Conservation (phyloP, 2,113 vertebrate species). For the Pantherophis guttatus region DNA sequence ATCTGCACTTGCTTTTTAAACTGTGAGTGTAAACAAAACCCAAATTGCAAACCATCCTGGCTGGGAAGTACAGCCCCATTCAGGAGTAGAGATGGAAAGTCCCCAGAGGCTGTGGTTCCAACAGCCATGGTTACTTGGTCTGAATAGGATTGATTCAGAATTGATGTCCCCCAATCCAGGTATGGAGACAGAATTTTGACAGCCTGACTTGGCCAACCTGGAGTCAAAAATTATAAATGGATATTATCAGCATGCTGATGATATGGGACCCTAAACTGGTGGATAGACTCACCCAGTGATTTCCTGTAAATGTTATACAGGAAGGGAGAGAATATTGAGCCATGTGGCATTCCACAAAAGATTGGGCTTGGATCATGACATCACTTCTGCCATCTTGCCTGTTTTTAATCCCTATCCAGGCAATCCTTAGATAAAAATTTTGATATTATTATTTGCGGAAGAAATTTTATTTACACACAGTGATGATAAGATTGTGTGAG, state of each 20-base stretch:
- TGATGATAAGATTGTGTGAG: neutral
- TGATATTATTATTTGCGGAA: neutral
- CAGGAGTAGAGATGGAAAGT: neutral
- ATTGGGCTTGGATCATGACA: neutral
- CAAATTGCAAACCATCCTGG: neutral
- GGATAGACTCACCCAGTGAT: neutral
- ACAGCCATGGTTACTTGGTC: neutral
- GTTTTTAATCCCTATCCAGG: neutral
- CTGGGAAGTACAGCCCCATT: neutral
- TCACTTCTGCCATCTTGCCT: neutral
- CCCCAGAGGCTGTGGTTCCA: neutral
- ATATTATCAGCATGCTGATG: neutral
- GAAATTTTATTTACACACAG: neutral
- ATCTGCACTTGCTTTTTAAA: neutral
- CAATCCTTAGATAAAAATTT: neutral
- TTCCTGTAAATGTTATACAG: neutral
- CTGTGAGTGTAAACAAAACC: neutral
- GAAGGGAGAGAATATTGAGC: neutral
- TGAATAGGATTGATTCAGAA: neutral
- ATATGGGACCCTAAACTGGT: neutral
- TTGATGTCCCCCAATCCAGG: neutral
- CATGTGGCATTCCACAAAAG: neutral
- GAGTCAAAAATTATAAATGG: neutral
- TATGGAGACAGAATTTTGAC: neutral
- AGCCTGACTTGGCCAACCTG: neutral